Base-by-base conservation (phyloP, 2,888 invertebrate species). In the Caprella mutica region DNA sequence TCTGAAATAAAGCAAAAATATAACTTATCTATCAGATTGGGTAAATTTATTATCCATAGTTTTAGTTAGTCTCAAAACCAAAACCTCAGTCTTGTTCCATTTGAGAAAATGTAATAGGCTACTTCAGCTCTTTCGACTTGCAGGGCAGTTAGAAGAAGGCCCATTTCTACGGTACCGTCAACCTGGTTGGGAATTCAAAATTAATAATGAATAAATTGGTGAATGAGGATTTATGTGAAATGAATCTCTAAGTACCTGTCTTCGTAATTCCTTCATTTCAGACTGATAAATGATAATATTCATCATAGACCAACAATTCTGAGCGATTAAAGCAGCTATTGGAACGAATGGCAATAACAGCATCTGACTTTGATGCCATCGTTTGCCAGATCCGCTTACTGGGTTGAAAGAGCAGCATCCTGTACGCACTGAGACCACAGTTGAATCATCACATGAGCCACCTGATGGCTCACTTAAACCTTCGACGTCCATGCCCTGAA, bases 331-430 rank as follows among this genome's bases (percentile, higher is more conserved):
- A 21, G 55, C 55, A 23, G 61, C 57, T 30, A 61, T 58, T 29
- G 61, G 61, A 17, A 61, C 44, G 51, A 61, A 61, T 46, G 61
- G 61, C 19, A 61, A 42, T 19, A 58, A 19, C 23, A 61, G 40
- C 61, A 61, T 61, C 39, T 61, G 61, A 30, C 23, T 46, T 27
- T 61, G 61, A 40, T 61, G 57, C 54, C 56, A 54, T 51, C 44
- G 40, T 46, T 55, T 61, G 23, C 61, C 61, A 0, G 51, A 33
- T 5, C n/a, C n/a, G 33, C 57, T 57, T 6, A 61, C 61, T 19
- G 61, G 61, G 46, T 57, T 61, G 51, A 61, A 57, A 24, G 30
- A 55, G 33, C 61, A 61, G 24, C 61, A 61, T 4, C 61, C 61
- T 5, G 61, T 57, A 5, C 51, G n/a, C 19, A 61, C 54, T 19